phyloP scores from a whole-genome alignment of 2,888 invertebrate genomes.

The Stenodema calcarata region DNA sequence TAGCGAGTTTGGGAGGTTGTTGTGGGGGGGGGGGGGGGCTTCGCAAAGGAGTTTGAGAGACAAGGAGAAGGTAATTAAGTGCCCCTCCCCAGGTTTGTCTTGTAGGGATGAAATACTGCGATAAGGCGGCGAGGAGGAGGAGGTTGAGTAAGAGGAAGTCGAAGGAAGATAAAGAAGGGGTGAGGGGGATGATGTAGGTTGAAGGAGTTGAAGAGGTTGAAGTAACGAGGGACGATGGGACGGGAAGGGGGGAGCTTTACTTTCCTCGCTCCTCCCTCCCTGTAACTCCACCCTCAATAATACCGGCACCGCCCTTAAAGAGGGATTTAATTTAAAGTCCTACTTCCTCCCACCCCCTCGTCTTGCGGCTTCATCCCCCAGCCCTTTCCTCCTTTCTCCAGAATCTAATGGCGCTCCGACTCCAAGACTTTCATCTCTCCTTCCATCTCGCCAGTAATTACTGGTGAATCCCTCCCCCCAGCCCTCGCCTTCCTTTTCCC shows the following conservation, averaged over 20 bases:
- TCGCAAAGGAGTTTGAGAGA: constrained; percentile 22
- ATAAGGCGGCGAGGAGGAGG: not conserved
- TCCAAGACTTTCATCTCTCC: constrained; percentile 39
- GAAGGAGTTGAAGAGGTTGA: not conserved
- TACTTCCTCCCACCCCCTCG: not conserved
- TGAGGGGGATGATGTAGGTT: not conserved
- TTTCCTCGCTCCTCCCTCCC: not conserved
- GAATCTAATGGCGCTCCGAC: constrained; percentile 28
- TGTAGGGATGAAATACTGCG: not conserved
- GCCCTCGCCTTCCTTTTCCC: not conserved
- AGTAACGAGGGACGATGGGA: too few relatives aligned
- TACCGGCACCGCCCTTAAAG: constrained; percentile 40
- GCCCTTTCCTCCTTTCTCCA: not conserved
- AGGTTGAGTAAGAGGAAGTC: not conserved
- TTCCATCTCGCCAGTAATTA: constrained; percentile 31
- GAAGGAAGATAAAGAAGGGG: constrained; percentile 3
- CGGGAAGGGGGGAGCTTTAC: not conserved
- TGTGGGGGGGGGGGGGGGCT: not conserved
- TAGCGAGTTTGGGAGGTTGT: not conserved
- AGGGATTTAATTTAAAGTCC: constrained; percentile 42
- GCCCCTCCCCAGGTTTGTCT: constrained; percentile 13
- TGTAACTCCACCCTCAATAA: constrained; percentile 35
- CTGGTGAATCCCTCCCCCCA: not conserved
- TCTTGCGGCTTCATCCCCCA: too few relatives aligned
- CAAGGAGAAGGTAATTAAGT: constrained; percentile 19